Evolutionary conservation across 2,888 invertebrate species (phyloP).

Genomic region (Octonoba sinensis): DNA sequence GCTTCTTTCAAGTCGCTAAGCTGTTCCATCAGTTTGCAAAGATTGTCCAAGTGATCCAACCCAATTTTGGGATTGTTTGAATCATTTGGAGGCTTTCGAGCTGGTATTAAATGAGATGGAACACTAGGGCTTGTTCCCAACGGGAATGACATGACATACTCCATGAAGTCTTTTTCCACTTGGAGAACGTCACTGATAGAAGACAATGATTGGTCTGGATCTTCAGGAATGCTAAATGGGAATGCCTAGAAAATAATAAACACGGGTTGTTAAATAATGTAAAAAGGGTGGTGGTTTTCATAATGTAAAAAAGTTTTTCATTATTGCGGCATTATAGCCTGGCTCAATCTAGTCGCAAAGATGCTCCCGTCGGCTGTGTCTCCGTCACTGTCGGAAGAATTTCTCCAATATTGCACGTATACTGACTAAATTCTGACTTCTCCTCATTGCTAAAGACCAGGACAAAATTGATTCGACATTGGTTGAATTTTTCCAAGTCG

Average conservation of each 20-base stretch:
- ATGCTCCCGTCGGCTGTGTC: too few species aligned
- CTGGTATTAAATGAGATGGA: neutral
- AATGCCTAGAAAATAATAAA: conserved; percentile 23
- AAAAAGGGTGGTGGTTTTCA: too few species aligned
- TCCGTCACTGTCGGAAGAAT: too few species aligned
- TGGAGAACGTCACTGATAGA: conserved; percentile 63
- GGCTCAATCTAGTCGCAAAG: too few species aligned
- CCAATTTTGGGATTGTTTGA: conserved; percentile 72
- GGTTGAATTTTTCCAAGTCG: too few species aligned
- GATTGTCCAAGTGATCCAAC: conserved; percentile 84
- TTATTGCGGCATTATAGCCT: too few species aligned
- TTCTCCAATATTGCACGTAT: too few species aligned
- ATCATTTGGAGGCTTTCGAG: conserved; percentile 13
- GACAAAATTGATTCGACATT: too few species aligned
- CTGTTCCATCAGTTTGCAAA: conserved; percentile 83
- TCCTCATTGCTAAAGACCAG: too few species aligned
- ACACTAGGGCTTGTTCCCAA: conserved; percentile 11
- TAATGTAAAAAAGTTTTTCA: too few species aligned
- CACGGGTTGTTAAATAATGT: neutral
- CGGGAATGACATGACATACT: conserved; percentile 60
- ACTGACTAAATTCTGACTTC: too few species aligned
- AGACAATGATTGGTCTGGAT: conserved; percentile 40
- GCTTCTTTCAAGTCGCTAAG: conserved; percentile 81
- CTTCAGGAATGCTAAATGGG: conserved; percentile 54
- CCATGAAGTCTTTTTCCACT: conserved; percentile 65